Percentiles rank a stretch among this genome's conserved stretches.
These are phyloP conservation scores for Lasioglossum zephyrum DNA, from an alignment of 2,888 invertebrate species.

Conservation along the genomic window DNA sequence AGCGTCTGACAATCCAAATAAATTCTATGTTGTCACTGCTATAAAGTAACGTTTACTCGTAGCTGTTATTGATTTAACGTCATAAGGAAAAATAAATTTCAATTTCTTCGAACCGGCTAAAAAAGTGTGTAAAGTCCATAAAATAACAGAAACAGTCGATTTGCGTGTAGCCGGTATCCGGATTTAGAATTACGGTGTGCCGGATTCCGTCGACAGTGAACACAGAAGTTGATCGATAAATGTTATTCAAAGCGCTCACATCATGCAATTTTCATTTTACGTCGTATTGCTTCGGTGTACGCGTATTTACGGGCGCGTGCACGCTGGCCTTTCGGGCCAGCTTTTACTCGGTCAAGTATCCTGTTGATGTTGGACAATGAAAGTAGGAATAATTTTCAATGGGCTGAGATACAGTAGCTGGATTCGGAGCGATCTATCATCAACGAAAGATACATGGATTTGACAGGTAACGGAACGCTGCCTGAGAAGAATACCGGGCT, in stretches of 20 bases:
- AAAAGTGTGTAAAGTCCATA: not conserved
- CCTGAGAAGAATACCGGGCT: slow-evolving; percentile 39
- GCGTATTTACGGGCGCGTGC: not conserved
- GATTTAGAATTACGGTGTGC: not conserved
- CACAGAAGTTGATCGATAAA: slow-evolving; percentile 7
- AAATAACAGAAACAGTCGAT: not conserved
- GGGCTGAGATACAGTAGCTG: not conserved
- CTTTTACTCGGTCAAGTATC: slow-evolving; percentile 6
- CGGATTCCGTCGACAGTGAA: too few species aligned
- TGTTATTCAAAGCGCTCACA: slow-evolving; percentile 28
- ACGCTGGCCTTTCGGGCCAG: not conserved
- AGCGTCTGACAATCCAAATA: not conserved
- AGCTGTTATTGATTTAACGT: not conserved
- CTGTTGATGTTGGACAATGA: not conserved
- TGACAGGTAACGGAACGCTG: slow-evolving; percentile 59
- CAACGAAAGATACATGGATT: slow-evolving; percentile 48
- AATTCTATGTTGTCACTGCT: not conserved
- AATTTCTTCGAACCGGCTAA: not conserved
- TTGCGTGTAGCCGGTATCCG: not conserved
- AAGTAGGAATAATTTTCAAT: slow-evolving; percentile 1
- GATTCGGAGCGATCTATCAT: slow-evolving; percentile 9
- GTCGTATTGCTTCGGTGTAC: not conserved
- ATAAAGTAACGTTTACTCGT: not conserved
- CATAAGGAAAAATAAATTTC: not conserved
- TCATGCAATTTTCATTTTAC: slow-evolving; percentile 23